phyloP scores from a whole-genome alignment of 64 coral and sea anemone species.

The Montipora cactus region DNA sequence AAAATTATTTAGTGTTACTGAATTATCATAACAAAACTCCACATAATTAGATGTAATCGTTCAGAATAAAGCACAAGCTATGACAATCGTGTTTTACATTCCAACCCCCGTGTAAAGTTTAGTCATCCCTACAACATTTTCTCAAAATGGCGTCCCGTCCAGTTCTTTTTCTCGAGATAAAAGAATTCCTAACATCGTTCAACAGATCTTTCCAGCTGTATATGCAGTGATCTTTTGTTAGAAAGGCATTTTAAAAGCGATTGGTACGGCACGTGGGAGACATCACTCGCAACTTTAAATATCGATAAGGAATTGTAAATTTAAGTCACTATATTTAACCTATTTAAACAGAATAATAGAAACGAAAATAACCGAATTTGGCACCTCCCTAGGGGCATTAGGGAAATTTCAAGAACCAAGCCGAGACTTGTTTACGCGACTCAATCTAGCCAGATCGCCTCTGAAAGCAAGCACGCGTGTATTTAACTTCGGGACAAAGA shows the following conservation, averaged over 20 bases:
- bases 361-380: slow-evolving; percentile 42
- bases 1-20: slow-evolving; percentile 33
- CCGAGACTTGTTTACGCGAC: slow-evolving; percentile 1
- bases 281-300: slow-evolving; percentile 31
- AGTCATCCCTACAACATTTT: slow-evolving; percentile 15
- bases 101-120: slow-evolving; percentile 15
- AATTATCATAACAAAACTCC: slow-evolving; percentile 55
- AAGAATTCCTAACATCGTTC: slow-evolving; percentile 24
- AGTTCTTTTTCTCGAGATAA: not conserved
- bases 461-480: not conserved
- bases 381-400: slow-evolving; percentile 18
- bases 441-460: not conserved
- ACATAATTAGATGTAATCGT: slow-evolving; percentile 56
- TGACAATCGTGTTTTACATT: slow-evolving; percentile 57
- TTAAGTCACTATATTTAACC: slow-evolving; percentile 47
- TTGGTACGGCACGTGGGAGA: slow-evolving; percentile 41
- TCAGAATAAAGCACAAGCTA: slow-evolving; percentile 20
- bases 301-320: slow-evolving; percentile 37
- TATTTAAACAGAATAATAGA: slow-evolving; percentile 35
- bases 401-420: not conserved
- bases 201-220: not conserved
- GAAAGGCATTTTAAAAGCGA: slow-evolving; percentile 7
- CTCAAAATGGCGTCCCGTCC: slow-evolving; percentile 31
- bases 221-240: not conserved
- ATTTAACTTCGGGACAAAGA: not conserved